Base-by-base conservation (phyloP, 2,888 invertebrate genomes). In the Coelinius sp. region DNA sequence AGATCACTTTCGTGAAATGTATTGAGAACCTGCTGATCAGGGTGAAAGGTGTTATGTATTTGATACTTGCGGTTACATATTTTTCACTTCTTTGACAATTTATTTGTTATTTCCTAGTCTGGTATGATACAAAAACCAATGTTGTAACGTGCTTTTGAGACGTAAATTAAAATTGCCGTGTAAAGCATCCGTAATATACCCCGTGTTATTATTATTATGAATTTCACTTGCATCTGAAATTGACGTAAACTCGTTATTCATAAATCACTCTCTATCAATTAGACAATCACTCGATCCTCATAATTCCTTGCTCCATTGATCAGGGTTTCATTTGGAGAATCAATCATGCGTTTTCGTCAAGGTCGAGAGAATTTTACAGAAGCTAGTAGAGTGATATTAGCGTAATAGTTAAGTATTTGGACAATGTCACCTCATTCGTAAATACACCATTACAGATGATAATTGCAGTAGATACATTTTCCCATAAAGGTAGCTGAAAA, bases 21-120 rank as follows among this genome's bases (percentile, higher is more conserved):
- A 8, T n/a, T 3, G 12, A 44, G 17, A 44, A 44, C 44, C 6
- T 14, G 44, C 14, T 2, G 44, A 44, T n/a, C 41, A 38, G 46
- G 46, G 46, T 49, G 46, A 49, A 49, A 49, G 46, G 46, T 49
- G 20, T 49, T 49, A 49, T 49, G 46, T 49, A 20, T 49, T 4
- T n/a, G 41, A 4, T 41, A n/a, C n/a, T 49, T 20, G 17, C 17
- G 46, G 17, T 20, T 14, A 49, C 46, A 17, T 2, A 8, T 7
- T 20, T 49, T 20, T 17, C 14, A 10, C 41, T 2, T 20, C 46
- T 14, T 4, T 49, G 20, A 4, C 46, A 20, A 49, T 49, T 49
- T 49, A 49, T 20, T 20, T 20, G 46, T 49, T n/a, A 41, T 41
- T 49, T 49, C 46, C 46, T 49, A 17, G 20, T 49, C 46, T 49